Evolutionary conservation across 2,113 vertebrate species (phyloP), one percentile per base, ranked within the genome.

Genomic region (Picathartes gymnocephalus): DNA sequence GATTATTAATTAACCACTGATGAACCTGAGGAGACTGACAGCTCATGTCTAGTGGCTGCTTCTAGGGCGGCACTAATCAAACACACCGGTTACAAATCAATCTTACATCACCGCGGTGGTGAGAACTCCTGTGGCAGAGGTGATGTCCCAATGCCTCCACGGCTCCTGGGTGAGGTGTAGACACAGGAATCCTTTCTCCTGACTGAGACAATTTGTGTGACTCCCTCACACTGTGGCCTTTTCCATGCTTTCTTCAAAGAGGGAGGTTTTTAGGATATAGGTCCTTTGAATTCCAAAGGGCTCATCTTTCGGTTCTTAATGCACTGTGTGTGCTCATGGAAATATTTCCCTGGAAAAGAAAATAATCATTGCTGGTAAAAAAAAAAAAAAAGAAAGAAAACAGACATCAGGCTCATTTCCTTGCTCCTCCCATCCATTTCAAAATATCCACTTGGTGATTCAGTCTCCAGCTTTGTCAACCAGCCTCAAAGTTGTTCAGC

Each of bases 1-100:
- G 87, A 81, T 81, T 84, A 90, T 95, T 81, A 95, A 95, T 94
- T 93, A 94, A 92, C 16, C 50, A 50, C 42, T 85, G 71, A 69
- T 73, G 81, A 94, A 93, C 72, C 40, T 8, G 11, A 35, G 37
- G 70, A 94, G 71, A 86, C 65, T 7, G 31, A 27, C 56, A 65
- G 64, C 76, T 94, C 73, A 6, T 69, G 81, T 70, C 19, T 70
- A 33, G 22, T 19, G 68, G 54, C 30, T 44, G 22, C n/a, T 92
- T 51, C 66, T 24, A 66, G 74, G 62, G 40, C 64, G 72, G 58
- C 8, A 44, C 53, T 53, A 23, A 86, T 83, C 90, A 86, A 79
- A 81, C 30, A 44, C 33, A 15, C 15, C 56, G 47, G 47, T 57
- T 31, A 33, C 28, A 76, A 81, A 83, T 81, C 77, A 50, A 9